Conservation (phyloP, 2,888 invertebrate genomes). For the Acrocyrtus sp. region DNA sequence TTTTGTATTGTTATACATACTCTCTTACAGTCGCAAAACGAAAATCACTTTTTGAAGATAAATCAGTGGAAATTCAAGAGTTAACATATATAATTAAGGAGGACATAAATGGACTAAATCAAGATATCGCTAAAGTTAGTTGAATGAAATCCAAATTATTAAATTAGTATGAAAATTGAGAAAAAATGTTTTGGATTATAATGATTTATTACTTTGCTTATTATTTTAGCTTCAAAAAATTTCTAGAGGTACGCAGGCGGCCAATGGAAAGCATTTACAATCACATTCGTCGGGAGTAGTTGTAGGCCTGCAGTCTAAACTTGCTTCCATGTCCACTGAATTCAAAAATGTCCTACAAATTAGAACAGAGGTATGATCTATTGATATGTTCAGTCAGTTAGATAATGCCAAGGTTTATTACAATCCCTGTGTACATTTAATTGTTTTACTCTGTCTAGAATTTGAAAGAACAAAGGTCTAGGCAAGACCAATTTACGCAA, state of each 20-base stretch:
- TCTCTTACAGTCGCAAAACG: slow-evolving; percentile 89
- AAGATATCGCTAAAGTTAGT: slow-evolving; percentile 87
- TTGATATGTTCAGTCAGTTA: neutral
- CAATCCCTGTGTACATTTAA: too few relatives aligned
- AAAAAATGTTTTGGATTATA: neutral
- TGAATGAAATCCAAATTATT: neutral
- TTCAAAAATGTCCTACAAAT: slow-evolving; percentile 98
- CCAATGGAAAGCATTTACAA: slow-evolving; percentile 79
- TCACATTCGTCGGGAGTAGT: slow-evolving; percentile 95
- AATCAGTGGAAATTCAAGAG: slow-evolving; percentile 96
- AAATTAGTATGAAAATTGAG: slow-evolving; percentile 69
- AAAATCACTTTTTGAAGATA: slow-evolving; percentile 96
- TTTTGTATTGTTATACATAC: too few relatives aligned
- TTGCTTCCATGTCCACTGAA: slow-evolving; percentile 96
- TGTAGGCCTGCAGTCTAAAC: slow-evolving; percentile 88
- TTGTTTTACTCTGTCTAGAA: slow-evolving; percentile 71
- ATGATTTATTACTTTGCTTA: neutral
- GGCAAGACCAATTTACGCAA: slow-evolving; percentile 91
- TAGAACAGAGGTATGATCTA: slow-evolving; percentile 79
- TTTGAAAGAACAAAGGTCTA: slow-evolving; percentile 91
- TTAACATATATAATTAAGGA: slow-evolving; percentile 97
- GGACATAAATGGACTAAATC: slow-evolving; percentile 93
- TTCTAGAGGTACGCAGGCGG: slow-evolving; percentile 63
- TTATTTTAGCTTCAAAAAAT: slow-evolving; percentile 58
- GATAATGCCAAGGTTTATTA: too few relatives aligned